Evolutionary conservation across 2,888 invertebrate genomes (phyloP), one percentile per base, ranked within the genome.

Genomic region (Nasonia oneida): DNA sequence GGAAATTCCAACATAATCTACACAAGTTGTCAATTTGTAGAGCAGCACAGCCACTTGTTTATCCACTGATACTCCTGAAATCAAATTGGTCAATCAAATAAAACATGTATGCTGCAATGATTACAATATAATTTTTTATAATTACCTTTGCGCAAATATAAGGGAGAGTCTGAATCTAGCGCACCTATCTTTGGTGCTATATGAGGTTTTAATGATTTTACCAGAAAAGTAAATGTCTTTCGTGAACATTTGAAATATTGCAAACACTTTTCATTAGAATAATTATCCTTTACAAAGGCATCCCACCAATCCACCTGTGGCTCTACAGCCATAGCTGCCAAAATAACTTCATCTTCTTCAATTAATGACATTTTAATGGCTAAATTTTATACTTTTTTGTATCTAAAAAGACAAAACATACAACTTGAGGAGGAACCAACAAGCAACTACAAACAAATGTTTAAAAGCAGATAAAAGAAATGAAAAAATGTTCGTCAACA

Each of bases 211-310:
- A 90, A 80, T 12, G 73, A 3, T 50, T 87, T 86, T 0, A 89
- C 86, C n/a, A 90, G 87, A 74, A 87, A 84, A 67, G 88, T 86
- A 67, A 88, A 90, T 0, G 90, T 89, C 87, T 89, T 89, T n/a
- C 89, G 88, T 39, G 90, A 90, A 75, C 90, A 90, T 84, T 88
- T 87, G 10, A 90, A 89, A 85, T 86, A 87, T 78, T 89, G 83
- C 8, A 87, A 33, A 76, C 90, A 90, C 78, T 84, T 61, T 42
- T 88, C 81, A 23, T 88, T 87, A 0, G 89, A 88, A 87, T 89
- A 90, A 50, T 87, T 73, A 18, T 86, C 78, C 70, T 88, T 87
- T 5, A 89, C 88, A 83, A 90, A 90, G 57, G 83, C 74, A 5
- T 89, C 88, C 90, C 90, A 90, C 90, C 89, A 90, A 42, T 86